These are phyloP conservation scores for Diarsia dahlii DNA, from an alignment of 2,888 invertebrate genomes.

Conservation along the genomic window DNA sequence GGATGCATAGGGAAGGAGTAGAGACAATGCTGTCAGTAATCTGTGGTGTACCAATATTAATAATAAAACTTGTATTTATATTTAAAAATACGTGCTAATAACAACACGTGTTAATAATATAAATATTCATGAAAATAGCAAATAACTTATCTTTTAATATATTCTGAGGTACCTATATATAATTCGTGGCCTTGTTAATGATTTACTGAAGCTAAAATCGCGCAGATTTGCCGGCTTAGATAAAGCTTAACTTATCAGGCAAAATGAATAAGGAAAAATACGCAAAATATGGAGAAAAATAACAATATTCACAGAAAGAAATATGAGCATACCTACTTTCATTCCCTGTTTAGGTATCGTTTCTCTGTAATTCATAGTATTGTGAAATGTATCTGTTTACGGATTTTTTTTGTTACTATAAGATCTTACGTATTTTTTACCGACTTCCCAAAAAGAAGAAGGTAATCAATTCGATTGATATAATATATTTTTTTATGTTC, in stretches of 20 bases:
- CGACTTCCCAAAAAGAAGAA: no score
- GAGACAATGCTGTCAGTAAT: no score
- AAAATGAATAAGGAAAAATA: slow-evolving; percentile 2
- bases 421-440: no score
- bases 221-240: background rate
- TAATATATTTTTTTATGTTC: no score
- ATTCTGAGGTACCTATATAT: no score
- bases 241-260: slow-evolving; percentile 5
- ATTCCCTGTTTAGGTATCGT: background rate
- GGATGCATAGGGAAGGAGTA: no score
- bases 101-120: no score
- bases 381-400: background rate
- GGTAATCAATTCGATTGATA: no score
- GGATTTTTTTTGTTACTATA: background rate
- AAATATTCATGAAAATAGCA: no score
- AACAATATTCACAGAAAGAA: background rate
- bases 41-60: no score
- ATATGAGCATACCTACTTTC: background rate
- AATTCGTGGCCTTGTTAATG: background rate
- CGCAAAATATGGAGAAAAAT: background rate
- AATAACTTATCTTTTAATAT: background rate
- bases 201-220: background rate
- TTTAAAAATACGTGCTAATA: no score
- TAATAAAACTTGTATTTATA: no score
- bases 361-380: background rate